A percentile compares a stretch with the other conserved stretches of the same genome.
Evolutionary conservation across 23 tunicate genomes (phyloP).

Genomic region (Halocynthia roretzi): DNA sequence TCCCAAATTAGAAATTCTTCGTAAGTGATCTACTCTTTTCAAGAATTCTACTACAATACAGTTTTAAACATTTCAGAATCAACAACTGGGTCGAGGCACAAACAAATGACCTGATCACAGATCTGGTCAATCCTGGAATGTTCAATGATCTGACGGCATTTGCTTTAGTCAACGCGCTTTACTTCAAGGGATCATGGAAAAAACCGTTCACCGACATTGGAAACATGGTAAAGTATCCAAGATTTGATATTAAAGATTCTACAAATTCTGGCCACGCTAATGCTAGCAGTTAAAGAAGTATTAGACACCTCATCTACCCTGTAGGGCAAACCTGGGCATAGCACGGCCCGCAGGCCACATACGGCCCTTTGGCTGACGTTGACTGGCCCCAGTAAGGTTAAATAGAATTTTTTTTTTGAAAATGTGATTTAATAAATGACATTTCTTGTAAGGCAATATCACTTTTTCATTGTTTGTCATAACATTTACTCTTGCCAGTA

Average conservation of each 20-base stretch:
- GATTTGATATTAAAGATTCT: background rate
- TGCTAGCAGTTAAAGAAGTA: background rate
- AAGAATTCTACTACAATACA: background rate
- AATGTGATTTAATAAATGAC: no score
- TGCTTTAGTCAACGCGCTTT: constrained; percentile 46
- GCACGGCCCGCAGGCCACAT: background rate
- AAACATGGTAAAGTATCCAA: background rate
- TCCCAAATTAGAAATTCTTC: no score
- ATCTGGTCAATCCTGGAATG: constrained; percentile 20
- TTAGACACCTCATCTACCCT: background rate
- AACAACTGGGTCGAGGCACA: constrained; percentile 53
- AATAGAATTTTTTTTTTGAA: no score
- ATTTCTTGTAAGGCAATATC: no score
- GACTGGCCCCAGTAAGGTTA: no score
- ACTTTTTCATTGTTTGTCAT: background rate
- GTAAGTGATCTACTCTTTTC: background rate
- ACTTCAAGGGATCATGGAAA: constrained; percentile 63
- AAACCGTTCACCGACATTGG: constrained; percentile 10
- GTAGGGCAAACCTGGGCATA: background rate
- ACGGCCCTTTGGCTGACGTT: no score
- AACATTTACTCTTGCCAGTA: no score
- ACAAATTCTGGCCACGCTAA: background rate
- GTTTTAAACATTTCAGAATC: constrained; percentile 15
- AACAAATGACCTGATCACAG: constrained; percentile 41
- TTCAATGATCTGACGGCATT: constrained; percentile 35